Percentiles rank a stretch among this genome's conserved stretches.
These are phyloP conservation scores for Wasmannia auropunctata DNA, from an alignment of 1,140 invertebrate species.

Conservation along the genomic window DNA sequence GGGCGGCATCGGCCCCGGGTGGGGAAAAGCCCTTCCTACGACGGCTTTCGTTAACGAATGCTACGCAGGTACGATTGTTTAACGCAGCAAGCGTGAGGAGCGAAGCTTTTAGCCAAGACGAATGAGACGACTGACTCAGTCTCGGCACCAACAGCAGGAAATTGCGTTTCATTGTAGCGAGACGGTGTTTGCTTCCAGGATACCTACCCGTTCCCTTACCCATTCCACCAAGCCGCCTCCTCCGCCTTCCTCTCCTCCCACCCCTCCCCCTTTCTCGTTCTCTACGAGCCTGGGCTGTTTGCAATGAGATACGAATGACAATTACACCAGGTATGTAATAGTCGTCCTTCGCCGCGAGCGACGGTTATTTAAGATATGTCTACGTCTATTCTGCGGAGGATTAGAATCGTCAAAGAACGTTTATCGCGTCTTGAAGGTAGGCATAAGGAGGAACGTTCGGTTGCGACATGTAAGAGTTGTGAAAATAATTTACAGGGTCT, in stretches of 20 bases:
- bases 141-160: slow-evolving; percentile 77
- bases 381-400: slow-evolving; percentile 17
- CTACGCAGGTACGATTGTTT: slow-evolving; percentile 79
- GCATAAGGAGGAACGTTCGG: neutral
- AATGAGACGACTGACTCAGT: slow-evolving; percentile 76
- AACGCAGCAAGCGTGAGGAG: slow-evolving; percentile 75
- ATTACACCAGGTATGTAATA: slow-evolving; percentile 74
- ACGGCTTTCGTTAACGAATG: slow-evolving; percentile 73
- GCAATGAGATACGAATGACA: slow-evolving; percentile 77
- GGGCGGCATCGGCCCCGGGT: slow-evolving; percentile 21
- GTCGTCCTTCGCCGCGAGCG: slow-evolving; percentile 50
- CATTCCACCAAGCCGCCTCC: neutral
- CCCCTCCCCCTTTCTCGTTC: slow-evolving; percentile 18
- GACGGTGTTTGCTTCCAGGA: slow-evolving; percentile 79
- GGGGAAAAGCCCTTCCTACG: neutral
- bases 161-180: slow-evolving; percentile 82
- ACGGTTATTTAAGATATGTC: slow-evolving; percentile 68
- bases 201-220: slow-evolving; percentile 63
- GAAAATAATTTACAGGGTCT: neutral
- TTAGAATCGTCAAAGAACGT: slow-evolving; percentile 23
- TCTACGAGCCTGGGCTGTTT: slow-evolving; percentile 60
- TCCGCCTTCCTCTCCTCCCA: too few species aligned
- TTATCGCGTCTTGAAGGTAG: neutral
- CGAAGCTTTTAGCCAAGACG: slow-evolving; percentile 78
- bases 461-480: neutral